Conservation (phyloP, 2,888 invertebrate genomes). For the Strigamia transsilvanica region DNA sequence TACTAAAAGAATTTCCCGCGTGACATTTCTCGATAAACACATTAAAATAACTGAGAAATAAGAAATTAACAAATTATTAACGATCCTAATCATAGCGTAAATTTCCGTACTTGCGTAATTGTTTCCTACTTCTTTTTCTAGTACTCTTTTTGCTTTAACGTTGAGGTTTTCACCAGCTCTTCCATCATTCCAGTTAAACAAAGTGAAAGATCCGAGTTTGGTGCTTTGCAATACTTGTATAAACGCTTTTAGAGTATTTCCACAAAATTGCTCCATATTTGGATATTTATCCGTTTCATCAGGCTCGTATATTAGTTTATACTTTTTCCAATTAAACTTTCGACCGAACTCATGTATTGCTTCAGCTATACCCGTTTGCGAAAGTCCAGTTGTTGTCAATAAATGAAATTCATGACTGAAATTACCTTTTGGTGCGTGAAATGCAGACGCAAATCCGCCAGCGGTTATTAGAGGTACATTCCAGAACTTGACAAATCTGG, state of each 20-base stretch:
- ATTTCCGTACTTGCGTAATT: neutral
- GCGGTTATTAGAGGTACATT: slow-evolving; percentile 26
- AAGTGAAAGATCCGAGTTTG: neutral
- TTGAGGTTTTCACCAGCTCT: neutral
- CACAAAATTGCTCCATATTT: slow-evolving; percentile 24
- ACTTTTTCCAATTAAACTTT: slow-evolving; percentile 21
- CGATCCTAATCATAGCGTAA: neutral
- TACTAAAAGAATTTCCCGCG: neutral
- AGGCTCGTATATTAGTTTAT: neutral
- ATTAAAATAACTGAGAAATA: slow-evolving; percentile 36
- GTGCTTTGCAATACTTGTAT: neutral
- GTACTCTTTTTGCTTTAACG: neutral
- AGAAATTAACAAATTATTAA: neutral
- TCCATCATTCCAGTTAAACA: slow-evolving; percentile 4
- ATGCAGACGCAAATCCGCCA: slow-evolving; percentile 19
- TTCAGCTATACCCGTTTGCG: neutral
- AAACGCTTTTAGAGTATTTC: slow-evolving; percentile 11
- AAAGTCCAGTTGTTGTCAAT: slow-evolving; percentile 12
- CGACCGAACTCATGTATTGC: neutral
- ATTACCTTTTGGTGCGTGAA: neutral
- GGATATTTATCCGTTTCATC: neutral
- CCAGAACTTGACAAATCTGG: slow-evolving; percentile 38
- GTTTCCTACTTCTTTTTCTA: slow-evolving; percentile 14
- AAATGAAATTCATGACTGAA: slow-evolving; percentile 11
- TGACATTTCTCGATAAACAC: slow-evolving; percentile 11